phyloP scores from a whole-genome alignment of 2,797 vertebrate genomes.

The Myotis pilosus region DNA sequence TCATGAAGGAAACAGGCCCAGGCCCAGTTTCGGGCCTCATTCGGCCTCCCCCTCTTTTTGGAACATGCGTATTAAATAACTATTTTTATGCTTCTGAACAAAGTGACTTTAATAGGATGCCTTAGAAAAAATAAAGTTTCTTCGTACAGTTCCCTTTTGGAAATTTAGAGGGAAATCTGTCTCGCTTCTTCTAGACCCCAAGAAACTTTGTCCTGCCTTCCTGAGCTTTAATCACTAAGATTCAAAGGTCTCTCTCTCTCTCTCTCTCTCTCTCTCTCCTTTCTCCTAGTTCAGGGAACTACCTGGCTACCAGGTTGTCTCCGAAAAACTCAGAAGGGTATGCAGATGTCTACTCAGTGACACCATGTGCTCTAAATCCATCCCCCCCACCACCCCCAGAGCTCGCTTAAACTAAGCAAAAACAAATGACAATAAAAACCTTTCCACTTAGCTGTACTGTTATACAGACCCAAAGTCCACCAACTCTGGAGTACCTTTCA shows the following conservation, averaged over 20 bases:
- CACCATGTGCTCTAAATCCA: fast-evolving
- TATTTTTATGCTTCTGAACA: background rate
- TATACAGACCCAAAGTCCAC: background rate
- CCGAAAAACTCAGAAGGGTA: background rate
- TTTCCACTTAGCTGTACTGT: background rate
- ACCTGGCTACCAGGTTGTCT: background rate
- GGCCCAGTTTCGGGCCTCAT: background rate
- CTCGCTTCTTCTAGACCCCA: background rate
- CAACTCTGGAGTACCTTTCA: background rate
- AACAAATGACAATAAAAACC: background rate
- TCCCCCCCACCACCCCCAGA: background rate
- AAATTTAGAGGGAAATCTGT: background rate
- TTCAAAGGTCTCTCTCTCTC: background rate
- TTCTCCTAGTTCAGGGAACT: background rate
- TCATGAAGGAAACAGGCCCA: background rate
- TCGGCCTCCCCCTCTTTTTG: too few relatives aligned
- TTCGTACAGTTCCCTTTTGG: background rate
- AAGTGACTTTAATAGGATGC: background rate
- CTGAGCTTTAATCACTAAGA: background rate
- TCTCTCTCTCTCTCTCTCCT: fast-evolving
- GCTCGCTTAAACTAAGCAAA: background rate
- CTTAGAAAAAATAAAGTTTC: constrained; percentile 15
- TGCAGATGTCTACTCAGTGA: background rate
- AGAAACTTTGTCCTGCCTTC: background rate
- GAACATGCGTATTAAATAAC: background rate